Conservation (phyloP, 2,113 vertebrate genomes). For the Calypte anna region DNA sequence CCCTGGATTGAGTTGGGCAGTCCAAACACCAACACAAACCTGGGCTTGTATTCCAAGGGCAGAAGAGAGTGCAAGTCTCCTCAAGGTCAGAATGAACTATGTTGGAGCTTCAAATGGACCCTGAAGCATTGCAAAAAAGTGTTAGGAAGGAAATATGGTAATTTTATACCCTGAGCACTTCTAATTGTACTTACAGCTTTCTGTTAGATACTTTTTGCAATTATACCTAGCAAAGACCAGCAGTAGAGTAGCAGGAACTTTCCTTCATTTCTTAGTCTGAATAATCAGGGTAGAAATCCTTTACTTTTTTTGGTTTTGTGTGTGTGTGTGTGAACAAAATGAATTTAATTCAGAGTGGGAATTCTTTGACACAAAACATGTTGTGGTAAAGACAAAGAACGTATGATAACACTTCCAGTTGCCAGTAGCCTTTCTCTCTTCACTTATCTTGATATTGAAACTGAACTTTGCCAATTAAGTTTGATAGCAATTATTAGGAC, state of each 20-base stretch:
- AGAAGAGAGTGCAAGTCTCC: neutral
- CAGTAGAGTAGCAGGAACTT: neutral
- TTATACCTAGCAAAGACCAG: neutral
- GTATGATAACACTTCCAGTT: neutral
- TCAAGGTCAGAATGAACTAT: neutral
- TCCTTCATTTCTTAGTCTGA: neutral
- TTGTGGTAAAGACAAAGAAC: neutral
- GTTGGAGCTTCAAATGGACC: neutral
- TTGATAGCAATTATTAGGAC: constrained; percentile 14
- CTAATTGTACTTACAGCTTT: neutral
- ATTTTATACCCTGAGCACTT: neutral
- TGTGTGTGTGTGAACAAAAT: neutral
- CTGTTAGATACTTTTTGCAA: neutral
- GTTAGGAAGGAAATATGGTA: neutral
- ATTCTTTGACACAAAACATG: neutral
- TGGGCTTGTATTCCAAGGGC: fast-evolving
- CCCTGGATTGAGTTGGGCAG: neutral
- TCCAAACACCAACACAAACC: neutral
- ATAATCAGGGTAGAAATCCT: neutral
- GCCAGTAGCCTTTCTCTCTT: neutral
- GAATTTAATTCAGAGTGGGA: neutral
- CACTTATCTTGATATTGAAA: neutral
- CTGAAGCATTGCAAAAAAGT: neutral
- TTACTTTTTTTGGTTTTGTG: neutral
- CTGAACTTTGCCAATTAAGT: constrained; percentile 38